Conservation (phyloP, 2,888 invertebrate genomes). For the Oscheius sp. region DNA sequence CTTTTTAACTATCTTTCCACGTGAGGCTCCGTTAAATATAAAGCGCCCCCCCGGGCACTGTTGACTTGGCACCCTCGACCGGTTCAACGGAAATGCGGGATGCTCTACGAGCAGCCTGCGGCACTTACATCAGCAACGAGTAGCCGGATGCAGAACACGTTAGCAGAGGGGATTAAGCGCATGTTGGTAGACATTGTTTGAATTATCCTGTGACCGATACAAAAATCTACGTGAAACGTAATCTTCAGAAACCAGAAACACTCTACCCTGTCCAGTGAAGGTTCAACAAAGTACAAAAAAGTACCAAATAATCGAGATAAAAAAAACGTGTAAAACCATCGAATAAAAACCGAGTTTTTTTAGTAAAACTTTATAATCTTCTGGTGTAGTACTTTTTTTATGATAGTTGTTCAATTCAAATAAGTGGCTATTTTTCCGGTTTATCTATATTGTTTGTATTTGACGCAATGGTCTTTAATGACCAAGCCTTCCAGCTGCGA, state of each 20-base stretch:
- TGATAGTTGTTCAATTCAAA: too few relatives aligned
- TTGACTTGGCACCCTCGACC: constrained; percentile 30
- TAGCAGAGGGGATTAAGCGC: constrained; percentile 1
- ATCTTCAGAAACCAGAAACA: too few relatives aligned
- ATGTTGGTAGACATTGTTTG: constrained; percentile 14
- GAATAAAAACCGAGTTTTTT: too few relatives aligned
- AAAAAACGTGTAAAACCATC: too few relatives aligned
- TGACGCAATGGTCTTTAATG: constrained; percentile 29
- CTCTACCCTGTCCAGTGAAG: too few relatives aligned
- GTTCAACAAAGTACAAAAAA: too few relatives aligned
- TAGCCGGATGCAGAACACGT: constrained; percentile 25
- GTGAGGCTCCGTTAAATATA: constrained; percentile 25
- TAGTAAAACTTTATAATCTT: too few relatives aligned
- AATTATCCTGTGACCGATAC: too few relatives aligned
- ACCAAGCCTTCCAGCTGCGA: constrained; percentile 2
- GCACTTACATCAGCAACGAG: constrained; percentile 24
- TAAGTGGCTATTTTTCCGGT: constrained; percentile 11
- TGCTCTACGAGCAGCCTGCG: constrained; percentile 21
- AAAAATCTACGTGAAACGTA: not conserved
- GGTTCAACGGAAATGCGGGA: constrained; percentile 28
- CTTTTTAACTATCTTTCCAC: too few relatives aligned
- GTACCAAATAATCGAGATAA: too few relatives aligned
- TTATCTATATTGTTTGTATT: constrained; percentile 15
- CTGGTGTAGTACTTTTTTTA: too few relatives aligned
- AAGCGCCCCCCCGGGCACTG: constrained; percentile 26